phyloP scores from a whole-genome alignment of 2,888 invertebrate genomes.

The Alitta virens region DNA sequence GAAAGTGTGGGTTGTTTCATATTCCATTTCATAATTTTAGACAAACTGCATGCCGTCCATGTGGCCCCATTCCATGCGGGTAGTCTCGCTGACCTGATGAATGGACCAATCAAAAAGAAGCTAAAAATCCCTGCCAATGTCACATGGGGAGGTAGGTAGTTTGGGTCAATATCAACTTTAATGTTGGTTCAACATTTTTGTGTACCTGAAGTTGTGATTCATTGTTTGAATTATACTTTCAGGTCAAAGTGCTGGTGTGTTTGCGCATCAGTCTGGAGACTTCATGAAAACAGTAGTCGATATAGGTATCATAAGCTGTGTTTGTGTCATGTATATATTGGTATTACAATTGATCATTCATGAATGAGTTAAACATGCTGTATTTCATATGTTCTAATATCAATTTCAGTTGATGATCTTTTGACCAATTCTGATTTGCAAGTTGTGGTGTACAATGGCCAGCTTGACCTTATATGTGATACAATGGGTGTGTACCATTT shows the following conservation, averaged over 20 bases:
- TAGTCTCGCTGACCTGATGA: constrained; percentile 66
- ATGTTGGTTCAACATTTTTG: too few relatives aligned
- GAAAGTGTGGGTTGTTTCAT: too few relatives aligned
- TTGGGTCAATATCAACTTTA: too few relatives aligned
- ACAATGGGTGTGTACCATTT: constrained; percentile 65
- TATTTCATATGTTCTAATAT: too few relatives aligned
- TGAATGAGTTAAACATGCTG: too few relatives aligned
- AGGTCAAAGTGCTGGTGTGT: constrained; percentile 48
- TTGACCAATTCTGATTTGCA: constrained; percentile 30
- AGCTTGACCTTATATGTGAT: constrained; percentile 80
- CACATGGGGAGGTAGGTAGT: constrained; percentile 64
- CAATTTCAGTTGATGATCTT: constrained; percentile 46
- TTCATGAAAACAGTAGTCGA: constrained; percentile 54
- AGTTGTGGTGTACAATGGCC: constrained; percentile 58
- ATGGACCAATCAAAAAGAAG: constrained; percentile 67
- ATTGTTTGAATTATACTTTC: constrained; percentile 14
- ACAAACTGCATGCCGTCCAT: too few relatives aligned
- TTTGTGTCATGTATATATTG: too few relatives aligned
- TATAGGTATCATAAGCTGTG: too few relatives aligned
- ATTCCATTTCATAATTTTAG: too few relatives aligned
- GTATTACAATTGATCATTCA: too few relatives aligned
- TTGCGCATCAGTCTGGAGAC: constrained; percentile 42
- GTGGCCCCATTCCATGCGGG: constrained; percentile 5
- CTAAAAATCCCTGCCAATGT: constrained; percentile 65
- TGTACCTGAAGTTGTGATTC: too few relatives aligned